Base-by-base conservation (phyloP, 2,113 vertebrate genomes). In the Pangasianodon hypophthalmus region DNA sequence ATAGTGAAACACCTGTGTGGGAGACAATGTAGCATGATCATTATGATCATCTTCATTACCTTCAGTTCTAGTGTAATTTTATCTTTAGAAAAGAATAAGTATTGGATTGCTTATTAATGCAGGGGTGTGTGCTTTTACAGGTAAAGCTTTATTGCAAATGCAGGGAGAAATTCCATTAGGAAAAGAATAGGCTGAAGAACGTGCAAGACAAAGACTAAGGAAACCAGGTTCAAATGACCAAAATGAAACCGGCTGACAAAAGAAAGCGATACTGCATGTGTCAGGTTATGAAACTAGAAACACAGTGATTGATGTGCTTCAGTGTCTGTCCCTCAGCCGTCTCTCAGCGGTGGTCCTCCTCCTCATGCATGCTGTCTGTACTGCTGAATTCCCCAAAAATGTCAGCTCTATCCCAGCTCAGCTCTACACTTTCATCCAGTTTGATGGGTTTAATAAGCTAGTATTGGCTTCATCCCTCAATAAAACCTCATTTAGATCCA, bases 1-100 rank as follows among this genome's bases (percentile, higher is more conserved):
- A 93, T 98, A 98, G 95, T 98, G 97, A 90, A 97, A 98, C 91
- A 97, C 97, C 98, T 99, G 88, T 32, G 48, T 41, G 73, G 2
- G 48, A 86, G 37, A 84, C 16, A 62, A 84, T 6, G 32, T 24
- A 60, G 2, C 32, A 32, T 48, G 5, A n/a, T 24, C 2, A 56
- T 32, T 3, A 82, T 14, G 4, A 50, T 79, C 6, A 50, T n/a
- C 46, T 13, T 48, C 75, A n/a, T 52, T 29, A 16, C 11, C 24
- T 32, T 32, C 0, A 32, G 24, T 37, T 46, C 7, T 1, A 19
- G 48, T 19, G 2, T 24, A 13, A 60, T 32, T 83, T 83, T 56
- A 41, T 83, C 18, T 11, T 4, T 52, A 29, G 26, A 6, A 81
- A 54, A 50, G 26, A 48, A 81, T 50, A 1, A 5, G 9, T 8